Evolutionary conservation across 2,888 invertebrate species (phyloP), one percentile per base, ranked within the genome.

Genomic region (Mystacides longicornis): DNA sequence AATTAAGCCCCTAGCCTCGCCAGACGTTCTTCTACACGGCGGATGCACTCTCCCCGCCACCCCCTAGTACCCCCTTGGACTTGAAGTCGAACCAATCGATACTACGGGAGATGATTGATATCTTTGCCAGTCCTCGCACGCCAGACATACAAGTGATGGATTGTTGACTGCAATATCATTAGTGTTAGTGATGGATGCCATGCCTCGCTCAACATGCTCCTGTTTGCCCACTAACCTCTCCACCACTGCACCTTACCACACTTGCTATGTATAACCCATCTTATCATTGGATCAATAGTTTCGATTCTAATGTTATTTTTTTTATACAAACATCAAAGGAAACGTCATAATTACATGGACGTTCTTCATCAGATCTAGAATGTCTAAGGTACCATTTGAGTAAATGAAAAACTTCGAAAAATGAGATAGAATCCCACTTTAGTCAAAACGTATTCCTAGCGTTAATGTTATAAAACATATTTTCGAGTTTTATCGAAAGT

Each of bases 21-120:
- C 55, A 49, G 54, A 55, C 56, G 56, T 50, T 56, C 54, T 56
- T 37, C 54, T 52, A 42, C 42, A 46, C 22, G 49, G 55, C 60
- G 57, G 56, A 58, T 59, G 49, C 50, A 53, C 43, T 55, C 50
- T 19, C 43, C 48, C 19, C 54, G 43, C 49, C n/a, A 42, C 46
- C 51, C 27, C 33, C 37, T 5, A 16, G 49, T 49, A 23, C 52
- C 21, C 52, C 52, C 23, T 49, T 21, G 48, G 23, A 20, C 53
- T 22, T 16, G 16, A n/a, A 5, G 11, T 49, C 48, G 14, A 20
- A 46, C 59, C 62, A 63, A 58, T 60, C 60, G 55, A 62, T 62
- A 61, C 59, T 50, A 52, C 50, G 45, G 45, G 53, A 57, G 61
- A 62, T 62, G 60, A 60, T 60, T 58, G 58, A 57, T 60, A 57